Evolutionary conservation across 2,113 vertebrate genomes (phyloP).

Genomic region (Neodon shergylaensis): DNA sequence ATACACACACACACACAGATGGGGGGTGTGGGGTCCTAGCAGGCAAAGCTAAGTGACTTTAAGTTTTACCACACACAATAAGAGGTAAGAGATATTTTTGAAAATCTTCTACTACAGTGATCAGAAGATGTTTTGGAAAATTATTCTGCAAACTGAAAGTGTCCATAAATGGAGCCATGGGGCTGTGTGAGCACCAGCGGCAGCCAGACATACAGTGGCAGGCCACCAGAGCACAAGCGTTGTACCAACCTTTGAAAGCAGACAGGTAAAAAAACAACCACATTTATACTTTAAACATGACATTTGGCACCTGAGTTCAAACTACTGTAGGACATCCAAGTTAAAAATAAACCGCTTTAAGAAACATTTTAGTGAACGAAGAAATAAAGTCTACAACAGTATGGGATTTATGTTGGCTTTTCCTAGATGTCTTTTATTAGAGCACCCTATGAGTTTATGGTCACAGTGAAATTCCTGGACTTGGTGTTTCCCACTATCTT

Average conservation of each 20-base stretch:
- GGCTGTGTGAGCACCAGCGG: not conserved
- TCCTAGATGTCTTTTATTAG: not conserved
- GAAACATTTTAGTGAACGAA: not conserved
- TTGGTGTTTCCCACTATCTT: not conserved
- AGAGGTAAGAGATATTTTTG: not conserved
- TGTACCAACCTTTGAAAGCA: not conserved
- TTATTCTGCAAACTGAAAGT: not conserved
- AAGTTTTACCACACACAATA: not conserved
- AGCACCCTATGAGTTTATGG: not conserved
- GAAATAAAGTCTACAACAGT: not conserved
- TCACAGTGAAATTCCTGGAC: not conserved
- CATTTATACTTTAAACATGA: not conserved
- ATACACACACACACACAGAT: not conserved
- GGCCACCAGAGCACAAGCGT: not conserved
- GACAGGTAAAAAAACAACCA: not conserved
- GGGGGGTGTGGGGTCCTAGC: not conserved
- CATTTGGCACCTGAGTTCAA: not conserved
- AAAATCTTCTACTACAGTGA: not conserved
- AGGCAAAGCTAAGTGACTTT: not conserved
- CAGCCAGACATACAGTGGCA: not conserved
- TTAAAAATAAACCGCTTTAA: not conserved
- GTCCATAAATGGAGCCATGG: not conserved
- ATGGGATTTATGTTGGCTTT: not conserved
- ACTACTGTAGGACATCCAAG: constrained; percentile 19
- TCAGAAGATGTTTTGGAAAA: constrained; percentile 28